Base-by-base conservation (phyloP, 2,888 invertebrate species). In the Horisme vitalbata region DNA sequence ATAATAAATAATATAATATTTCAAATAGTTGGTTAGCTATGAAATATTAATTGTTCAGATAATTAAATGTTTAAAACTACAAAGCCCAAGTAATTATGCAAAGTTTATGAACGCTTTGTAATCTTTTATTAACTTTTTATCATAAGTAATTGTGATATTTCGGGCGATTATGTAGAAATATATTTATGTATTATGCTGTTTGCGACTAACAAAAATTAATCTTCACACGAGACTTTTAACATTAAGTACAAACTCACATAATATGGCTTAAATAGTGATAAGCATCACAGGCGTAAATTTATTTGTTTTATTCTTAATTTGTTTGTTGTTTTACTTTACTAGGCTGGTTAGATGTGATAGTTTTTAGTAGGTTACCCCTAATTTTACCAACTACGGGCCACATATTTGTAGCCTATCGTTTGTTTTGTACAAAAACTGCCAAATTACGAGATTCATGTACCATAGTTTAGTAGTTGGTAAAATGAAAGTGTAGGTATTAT, bases 1-100 rank as follows among this genome's bases (percentile, higher is more conserved):
- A 2, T 18, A 18, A 5, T 6, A 80, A 79, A 83, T 83, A 83
- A 80, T 81, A 76, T 26, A n/a, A n/a, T n/a, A n/a, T n/a, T n/a
- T n/a, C n/a, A n/a, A n/a, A n/a, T n/a, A n/a, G n/a, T n/a, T n/a
- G n/a, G n/a, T n/a, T n/a, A n/a, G n/a, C n/a, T n/a, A n/a, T n/a
- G n/a, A n/a, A n/a, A n/a, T n/a, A n/a, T n/a, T n/a, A n/a, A n/a
- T n/a, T n/a, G n/a, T n/a, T n/a, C n/a, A n/a, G n/a, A n/a, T n/a
- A n/a, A n/a, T n/a, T n/a, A n/a, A n/a, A n/a, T n/a, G n/a, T n/a
- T n/a, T n/a, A n/a, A n/a, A n/a, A n/a, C n/a, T n/a, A n/a, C n/a
- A n/a, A n/a, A n/a, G n/a, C n/a, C n/a, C n/a, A n/a, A n/a, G n/a
- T n/a, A n/a, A n/a, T n/a, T n/a, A n/a, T n/a, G n/a, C n/a, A n/a